phyloP scores from a whole-genome alignment of 2,888 invertebrate species.

The Micoletzkya japonica region DNA sequence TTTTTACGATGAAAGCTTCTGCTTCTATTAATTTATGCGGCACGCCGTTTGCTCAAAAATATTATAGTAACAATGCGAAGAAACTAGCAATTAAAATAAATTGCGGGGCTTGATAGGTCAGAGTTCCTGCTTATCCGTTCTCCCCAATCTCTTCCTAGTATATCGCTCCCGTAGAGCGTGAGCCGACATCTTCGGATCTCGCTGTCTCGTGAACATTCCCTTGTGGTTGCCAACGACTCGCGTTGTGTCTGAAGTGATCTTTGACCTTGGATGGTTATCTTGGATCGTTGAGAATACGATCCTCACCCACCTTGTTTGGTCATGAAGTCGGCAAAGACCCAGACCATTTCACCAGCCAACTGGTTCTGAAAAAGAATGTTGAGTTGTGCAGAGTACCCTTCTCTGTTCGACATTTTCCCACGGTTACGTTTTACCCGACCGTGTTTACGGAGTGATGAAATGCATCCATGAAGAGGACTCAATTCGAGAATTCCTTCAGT shows the following conservation, averaged over 20 bases:
- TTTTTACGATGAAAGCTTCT: no score
- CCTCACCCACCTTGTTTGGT: slow-evolving; percentile 70
- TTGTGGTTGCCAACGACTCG: slow-evolving; percentile 68
- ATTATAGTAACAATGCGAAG: no score
- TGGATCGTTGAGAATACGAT: neutral
- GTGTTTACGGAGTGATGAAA: no score
- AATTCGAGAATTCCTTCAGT: neutral
- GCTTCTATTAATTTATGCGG: no score
- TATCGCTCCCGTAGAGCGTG: slow-evolving; percentile 81
- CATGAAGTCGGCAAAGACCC: slow-evolving; percentile 99
- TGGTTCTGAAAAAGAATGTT: slow-evolving; percentile 34
- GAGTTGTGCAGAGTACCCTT: no score
- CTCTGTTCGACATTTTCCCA: no score
- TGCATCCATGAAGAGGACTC: neutral
- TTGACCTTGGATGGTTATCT: no score
- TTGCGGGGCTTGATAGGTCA: no score
- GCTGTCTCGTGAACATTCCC: slow-evolving; percentile 80
- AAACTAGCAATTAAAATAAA: no score
- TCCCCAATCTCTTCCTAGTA: neutral
- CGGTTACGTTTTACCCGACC: no score
- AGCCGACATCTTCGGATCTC: slow-evolving; percentile 88
- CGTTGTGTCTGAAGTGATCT: slow-evolving; percentile 52
- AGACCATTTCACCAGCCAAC: slow-evolving; percentile 91
- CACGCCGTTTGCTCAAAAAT: no score
- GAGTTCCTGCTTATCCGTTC: no score